phyloP scores from a whole-genome alignment of 2,113 vertebrate genomes.

The Rattus rattus region DNA sequence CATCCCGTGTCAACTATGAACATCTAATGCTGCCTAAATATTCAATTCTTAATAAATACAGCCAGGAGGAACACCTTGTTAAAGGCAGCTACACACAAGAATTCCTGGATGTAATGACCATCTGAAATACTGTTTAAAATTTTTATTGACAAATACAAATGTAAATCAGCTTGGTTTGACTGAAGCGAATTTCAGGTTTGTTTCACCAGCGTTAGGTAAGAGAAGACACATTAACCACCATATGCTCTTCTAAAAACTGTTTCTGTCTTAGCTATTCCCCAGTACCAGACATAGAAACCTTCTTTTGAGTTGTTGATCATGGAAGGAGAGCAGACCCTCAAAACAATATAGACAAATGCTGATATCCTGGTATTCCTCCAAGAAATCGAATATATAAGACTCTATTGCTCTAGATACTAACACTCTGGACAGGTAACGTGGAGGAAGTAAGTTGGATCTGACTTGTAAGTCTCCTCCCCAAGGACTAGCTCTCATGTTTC shows the following conservation, averaged over 20 bases:
- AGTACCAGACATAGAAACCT: not conserved
- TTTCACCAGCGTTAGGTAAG: slow-evolving; percentile 17
- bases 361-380: not conserved
- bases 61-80: not conserved
- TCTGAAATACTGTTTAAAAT: not conserved
- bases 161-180: not conserved
- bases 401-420: not conserved
- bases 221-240: not conserved
- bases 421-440: not conserved
- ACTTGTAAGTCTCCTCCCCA: not conserved
- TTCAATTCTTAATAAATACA: not conserved
- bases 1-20: not conserved
- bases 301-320: not conserved
- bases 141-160: not conserved
- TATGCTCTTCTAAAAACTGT: not conserved
- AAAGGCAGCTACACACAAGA: not conserved
- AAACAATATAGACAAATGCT: not conserved
- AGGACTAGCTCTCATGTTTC: not conserved
- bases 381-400: not conserved
- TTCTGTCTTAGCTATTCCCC: not conserved
- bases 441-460: not conserved
- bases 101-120: not conserved
- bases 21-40: not conserved
- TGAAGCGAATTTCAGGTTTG: not conserved
- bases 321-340: not conserved